phyloP scores from a whole-genome alignment of 2,797 vertebrate species.

The Chiloscyllium punctatum region DNA sequence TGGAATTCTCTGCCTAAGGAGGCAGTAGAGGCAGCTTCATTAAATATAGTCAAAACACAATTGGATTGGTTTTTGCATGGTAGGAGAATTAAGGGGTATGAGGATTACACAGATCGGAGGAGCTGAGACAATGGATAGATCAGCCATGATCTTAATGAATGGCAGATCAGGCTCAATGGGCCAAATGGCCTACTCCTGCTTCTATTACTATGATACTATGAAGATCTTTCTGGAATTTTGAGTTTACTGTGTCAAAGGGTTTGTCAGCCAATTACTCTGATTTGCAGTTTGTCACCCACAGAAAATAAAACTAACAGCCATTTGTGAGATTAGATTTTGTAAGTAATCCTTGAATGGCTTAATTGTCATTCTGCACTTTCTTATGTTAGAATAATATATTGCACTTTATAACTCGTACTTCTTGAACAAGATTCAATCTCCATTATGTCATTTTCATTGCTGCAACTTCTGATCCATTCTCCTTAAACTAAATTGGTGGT shows the following conservation, averaged over 20 bases:
- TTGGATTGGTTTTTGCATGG: no score
- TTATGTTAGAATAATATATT: background rate
- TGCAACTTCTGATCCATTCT: background rate
- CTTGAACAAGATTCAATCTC: background rate
- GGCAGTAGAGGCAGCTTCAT: no score
- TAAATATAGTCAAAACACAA: no score
- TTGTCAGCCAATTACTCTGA: background rate
- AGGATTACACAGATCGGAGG: no score
- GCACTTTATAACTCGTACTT: background rate
- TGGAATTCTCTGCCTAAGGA: no score
- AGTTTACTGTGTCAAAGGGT: no score
- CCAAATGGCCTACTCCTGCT: no score
- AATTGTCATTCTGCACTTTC: background rate
- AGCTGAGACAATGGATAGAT: no score
- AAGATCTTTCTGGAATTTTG: background rate
- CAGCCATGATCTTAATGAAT: no score
- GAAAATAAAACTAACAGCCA: background rate
- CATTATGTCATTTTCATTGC: background rate
- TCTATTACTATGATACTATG: no score
- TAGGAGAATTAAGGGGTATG: no score
- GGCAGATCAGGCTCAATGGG: no score
- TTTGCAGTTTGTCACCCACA: background rate
- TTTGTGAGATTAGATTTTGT: background rate
- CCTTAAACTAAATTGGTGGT: background rate
- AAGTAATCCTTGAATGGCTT: background rate